These are phyloP conservation scores for Noctilio leporinus DNA, from an alignment of 2,113 vertebrate genomes.

Conservation along the genomic window DNA sequence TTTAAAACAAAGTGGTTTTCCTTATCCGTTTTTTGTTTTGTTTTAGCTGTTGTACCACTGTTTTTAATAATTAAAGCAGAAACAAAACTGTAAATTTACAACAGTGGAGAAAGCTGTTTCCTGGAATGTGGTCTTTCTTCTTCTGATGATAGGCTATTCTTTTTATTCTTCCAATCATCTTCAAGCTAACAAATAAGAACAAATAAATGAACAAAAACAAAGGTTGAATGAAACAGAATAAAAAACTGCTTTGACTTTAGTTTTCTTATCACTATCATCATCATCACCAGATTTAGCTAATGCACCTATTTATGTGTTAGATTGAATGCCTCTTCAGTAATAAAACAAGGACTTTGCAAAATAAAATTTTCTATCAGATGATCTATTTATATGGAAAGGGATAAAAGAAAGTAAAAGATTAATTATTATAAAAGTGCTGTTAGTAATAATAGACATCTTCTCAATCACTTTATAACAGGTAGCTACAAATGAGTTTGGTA, in stretches of 20 bases:
- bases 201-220: constrained; percentile 83
- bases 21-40: neutral
- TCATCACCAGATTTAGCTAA: constrained; percentile 72
- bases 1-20: neutral
- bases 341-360: constrained; percentile 47
- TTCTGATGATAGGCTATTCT: constrained; percentile 88
- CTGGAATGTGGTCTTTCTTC: constrained; percentile 91
- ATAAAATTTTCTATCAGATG: neutral
- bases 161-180: constrained; percentile 90
- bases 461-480: neutral
- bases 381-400: neutral
- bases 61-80: constrained; percentile 93
- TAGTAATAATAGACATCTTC: neutral
- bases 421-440: neutral
- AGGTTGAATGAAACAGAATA: constrained; percentile 81
- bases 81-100: constrained; percentile 92
- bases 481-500: neutral
- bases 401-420: neutral
- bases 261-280: constrained; percentile 37
- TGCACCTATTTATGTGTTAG: constrained; percentile 70
- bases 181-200: constrained; percentile 78
- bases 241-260: constrained; percentile 13
- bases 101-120: constrained; percentile 93
- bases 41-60: constrained; percentile 91
- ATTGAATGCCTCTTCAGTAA: constrained; percentile 53